Conservation (phyloP, 2,797 vertebrate genomes). For the Hapalemur alaotrensis region DNA sequence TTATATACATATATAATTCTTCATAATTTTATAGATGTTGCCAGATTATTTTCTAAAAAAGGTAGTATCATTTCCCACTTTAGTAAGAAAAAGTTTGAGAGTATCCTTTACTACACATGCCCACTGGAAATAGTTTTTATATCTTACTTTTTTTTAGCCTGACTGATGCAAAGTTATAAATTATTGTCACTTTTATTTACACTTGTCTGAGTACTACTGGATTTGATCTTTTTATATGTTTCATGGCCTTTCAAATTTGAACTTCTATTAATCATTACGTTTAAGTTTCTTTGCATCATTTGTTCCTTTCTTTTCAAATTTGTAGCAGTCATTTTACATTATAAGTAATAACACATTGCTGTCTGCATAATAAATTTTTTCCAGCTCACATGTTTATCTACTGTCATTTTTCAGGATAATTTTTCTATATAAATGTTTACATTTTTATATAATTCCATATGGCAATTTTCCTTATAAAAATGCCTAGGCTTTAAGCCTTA, state of each 20-base stretch:
- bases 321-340: not conserved
- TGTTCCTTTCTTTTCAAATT: not conserved
- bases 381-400: not conserved
- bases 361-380: not conserved
- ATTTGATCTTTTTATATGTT: not conserved
- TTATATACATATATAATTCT: not conserved
- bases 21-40: not conserved
- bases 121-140: not conserved
- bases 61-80: not conserved
- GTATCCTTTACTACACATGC: not conserved
- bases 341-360: not conserved
- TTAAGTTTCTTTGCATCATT: not conserved
- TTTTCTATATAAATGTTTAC: not conserved
- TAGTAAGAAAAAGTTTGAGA: not conserved
- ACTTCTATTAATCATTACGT: not conserved
- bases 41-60: not conserved
- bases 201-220: not conserved
- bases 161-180: not conserved
- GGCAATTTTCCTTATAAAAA: not conserved
- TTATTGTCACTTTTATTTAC: not conserved
- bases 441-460: not conserved
- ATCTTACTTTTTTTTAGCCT: not conserved
- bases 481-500: not conserved
- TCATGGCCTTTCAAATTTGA: not conserved
- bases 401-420: not conserved